phyloP scores from a whole-genome alignment of 2,113 vertebrate genomes.

The Saguinus midas region DNA sequence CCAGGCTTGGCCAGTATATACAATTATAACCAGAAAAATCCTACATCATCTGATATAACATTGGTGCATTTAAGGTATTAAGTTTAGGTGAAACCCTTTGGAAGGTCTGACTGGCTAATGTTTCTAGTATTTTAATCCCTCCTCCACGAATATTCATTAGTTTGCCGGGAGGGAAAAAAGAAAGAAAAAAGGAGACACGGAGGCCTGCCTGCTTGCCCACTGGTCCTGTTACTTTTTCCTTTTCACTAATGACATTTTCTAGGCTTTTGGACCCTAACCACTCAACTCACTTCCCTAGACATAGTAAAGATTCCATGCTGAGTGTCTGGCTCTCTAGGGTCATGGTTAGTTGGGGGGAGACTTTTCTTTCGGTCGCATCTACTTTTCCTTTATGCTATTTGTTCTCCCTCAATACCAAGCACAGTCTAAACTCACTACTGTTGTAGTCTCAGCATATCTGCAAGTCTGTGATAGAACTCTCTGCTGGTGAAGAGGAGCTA shows the following conservation, averaged over 20 bases:
- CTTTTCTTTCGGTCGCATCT: not conserved
- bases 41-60: not conserved
- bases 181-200: not conserved
- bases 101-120: not conserved
- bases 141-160: not conserved
- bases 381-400: not conserved
- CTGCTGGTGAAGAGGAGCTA: not conserved
- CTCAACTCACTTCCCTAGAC: not conserved
- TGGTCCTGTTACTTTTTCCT: not conserved
- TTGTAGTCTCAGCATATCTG: not conserved
- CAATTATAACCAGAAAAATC: no score
- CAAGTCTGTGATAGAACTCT: not conserved
- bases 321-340: not conserved
- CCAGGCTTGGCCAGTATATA: no score
- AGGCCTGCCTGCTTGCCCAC: not conserved
- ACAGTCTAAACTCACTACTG: not conserved
- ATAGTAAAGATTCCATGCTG: not conserved
- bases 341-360: not conserved
- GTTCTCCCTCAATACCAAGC: not conserved
- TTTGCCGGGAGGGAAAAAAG: not conserved
- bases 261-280: not conserved
- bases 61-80: not conserved
- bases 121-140: not conserved
- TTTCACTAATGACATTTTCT: not conserved
- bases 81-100: not conserved